A percentile compares a stretch with the other conserved stretches of the same genome.
These are phyloP conservation scores for Cyprinodon variegatus DNA, from an alignment of 2,113 vertebrate species.

Conservation along the genomic window DNA sequence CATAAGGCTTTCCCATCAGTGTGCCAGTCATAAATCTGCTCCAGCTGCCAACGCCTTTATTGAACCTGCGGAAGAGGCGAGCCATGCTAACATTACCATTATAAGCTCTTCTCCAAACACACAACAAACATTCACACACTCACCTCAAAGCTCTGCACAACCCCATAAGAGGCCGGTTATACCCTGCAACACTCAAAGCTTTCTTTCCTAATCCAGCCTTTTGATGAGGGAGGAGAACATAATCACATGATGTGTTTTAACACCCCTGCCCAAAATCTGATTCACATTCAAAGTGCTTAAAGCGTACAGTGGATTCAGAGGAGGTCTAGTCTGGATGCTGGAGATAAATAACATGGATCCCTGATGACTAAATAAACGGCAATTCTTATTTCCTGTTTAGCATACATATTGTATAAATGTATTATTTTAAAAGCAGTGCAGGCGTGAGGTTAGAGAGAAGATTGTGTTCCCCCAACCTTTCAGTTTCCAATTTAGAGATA, in stretches of 20 bases:
- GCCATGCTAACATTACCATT: constrained; percentile 56
- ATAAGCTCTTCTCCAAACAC: constrained; percentile 28
- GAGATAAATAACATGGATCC: constrained; percentile 55
- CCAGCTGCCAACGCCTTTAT: constrained; percentile 54
- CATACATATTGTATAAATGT: constrained; percentile 15
- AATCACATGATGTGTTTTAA: constrained; percentile 42
- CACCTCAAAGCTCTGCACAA: constrained; percentile 31
- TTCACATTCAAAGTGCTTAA: constrained; percentile 12
- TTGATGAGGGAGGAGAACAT: constrained; percentile 23
- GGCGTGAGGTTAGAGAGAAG: constrained; percentile 10
- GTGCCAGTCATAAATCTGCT: constrained; percentile 63
- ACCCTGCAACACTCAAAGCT: constrained; percentile 28
- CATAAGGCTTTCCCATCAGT: constrained; percentile 44
- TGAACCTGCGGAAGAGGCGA: constrained; percentile 42
- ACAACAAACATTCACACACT: constrained; percentile 34
- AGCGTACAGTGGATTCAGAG: constrained; percentile 23
- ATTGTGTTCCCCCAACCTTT: constrained; percentile 39
- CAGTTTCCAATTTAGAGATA: constrained; percentile 73
- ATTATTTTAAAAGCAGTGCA: constrained; percentile 10
- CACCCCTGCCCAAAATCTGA: constrained; percentile 21
- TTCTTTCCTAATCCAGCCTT: constrained; percentile 46
- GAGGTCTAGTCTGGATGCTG: constrained; percentile 45
- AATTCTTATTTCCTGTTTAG: constrained; percentile 40
- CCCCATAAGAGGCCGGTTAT: constrained; percentile 31
- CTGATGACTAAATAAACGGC: constrained; percentile 16